Percentiles rank a stretch among this genome's conserved stretches.
These are phyloP conservation scores for Malthinus flaveolus DNA, from an alignment of 2,888 invertebrate genomes.

Conservation along the genomic window DNA sequence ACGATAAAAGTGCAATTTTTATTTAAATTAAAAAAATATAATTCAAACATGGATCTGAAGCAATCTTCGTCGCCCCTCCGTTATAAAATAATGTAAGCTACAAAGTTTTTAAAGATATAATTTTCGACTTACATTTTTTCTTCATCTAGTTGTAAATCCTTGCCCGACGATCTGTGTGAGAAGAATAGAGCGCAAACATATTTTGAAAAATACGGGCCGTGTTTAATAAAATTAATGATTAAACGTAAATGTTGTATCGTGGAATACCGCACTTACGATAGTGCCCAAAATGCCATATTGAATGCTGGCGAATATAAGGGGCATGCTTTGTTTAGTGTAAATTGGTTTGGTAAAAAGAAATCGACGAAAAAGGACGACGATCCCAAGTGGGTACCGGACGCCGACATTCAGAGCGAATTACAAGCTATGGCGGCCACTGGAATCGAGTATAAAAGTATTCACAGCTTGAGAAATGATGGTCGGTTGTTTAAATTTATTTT, in stretches of 20 bases:
- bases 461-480: conserved; percentile 44
- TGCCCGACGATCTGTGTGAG: conserved; percentile 67
- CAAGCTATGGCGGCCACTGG: conserved; percentile 73
- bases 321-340: conserved; percentile 57
- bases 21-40: too few relatives aligned
- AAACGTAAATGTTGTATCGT: conserved; percentile 68
- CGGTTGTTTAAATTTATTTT: neutral
- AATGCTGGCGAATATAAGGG: conserved; percentile 66
- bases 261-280: conserved; percentile 66
- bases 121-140: neutral
- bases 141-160: conserved; percentile 61
- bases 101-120: neutral
- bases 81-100: neutral
- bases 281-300: conserved; percentile 62
- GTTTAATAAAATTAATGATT: conserved; percentile 66
- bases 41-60: too few relatives aligned
- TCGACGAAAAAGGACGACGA: conserved; percentile 42
- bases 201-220: conserved; percentile 72
- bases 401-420: conserved; percentile 71
- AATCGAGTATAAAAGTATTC: conserved; percentile 36
- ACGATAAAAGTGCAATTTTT: too few relatives aligned
- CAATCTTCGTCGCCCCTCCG: too few relatives aligned
- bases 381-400: conserved; percentile 61
- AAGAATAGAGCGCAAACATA: conserved; percentile 65
- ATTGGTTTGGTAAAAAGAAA: conserved; percentile 11